phyloP scores from a whole-genome alignment of 2,113 vertebrate genomes.

The Eulemur rufifrons region DNA sequence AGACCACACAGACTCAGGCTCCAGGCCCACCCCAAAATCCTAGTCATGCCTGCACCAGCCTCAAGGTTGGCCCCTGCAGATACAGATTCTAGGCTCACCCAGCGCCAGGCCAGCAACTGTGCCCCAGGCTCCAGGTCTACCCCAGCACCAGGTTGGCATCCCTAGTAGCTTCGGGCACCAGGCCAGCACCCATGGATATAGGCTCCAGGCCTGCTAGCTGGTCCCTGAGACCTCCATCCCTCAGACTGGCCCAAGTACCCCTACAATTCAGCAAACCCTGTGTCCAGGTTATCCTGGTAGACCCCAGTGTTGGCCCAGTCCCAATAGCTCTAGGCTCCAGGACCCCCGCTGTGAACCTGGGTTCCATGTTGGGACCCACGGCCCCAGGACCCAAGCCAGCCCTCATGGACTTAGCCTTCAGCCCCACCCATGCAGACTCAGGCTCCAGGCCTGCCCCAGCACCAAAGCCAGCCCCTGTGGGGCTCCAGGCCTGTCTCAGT shows the following conservation, averaged over 20 bases:
- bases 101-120: not conserved
- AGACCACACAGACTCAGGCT: not conserved
- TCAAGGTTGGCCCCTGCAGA: not conserved
- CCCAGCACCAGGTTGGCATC: not conserved
- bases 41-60: not conserved
- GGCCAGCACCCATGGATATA: not conserved
- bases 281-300: not conserved
- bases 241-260: not conserved
- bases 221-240: not conserved
- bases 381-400: not conserved
- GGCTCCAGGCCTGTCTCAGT: not conserved
- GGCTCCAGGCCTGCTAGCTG: not conserved
- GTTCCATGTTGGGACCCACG: not conserved
- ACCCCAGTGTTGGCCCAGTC: not conserved
- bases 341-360: not conserved
- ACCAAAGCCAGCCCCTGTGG: not conserved
- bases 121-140: not conserved
- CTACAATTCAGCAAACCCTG: not conserved
- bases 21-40: not conserved
- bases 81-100: not conserved
- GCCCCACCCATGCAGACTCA: not conserved
- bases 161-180: not conserved
- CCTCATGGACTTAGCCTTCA: not conserved
- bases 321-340: not conserved
- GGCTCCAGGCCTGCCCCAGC: not conserved